Evolutionary conservation across 2,113 vertebrate genomes (phyloP), one percentile per base, ranked within the genome.

Genomic region (Gadus chalcogrammus): DNA sequence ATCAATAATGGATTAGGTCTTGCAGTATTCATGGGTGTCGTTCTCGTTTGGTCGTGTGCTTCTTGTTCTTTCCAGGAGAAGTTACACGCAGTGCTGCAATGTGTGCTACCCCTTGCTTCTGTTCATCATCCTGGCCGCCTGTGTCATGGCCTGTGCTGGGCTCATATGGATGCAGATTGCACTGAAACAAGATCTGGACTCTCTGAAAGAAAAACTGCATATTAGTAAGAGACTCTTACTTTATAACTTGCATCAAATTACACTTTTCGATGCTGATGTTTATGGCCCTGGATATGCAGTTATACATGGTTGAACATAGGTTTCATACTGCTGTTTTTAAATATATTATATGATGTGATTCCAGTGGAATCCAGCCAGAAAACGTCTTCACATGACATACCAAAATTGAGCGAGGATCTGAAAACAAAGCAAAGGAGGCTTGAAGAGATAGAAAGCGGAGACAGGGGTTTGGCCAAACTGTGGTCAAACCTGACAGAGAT

Each of bases 91-190:
- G 80, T 99, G 97, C 91, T 98, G 95, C 92, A 95, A 86, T 59
- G 87, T 98, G 79, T 98, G 97, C 88, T 98, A 95, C 80, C 97
- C 95, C 0, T 80, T 99, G 27, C 98, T 97, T 71, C 91, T 94
- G 0, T 99, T 98, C 81, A 92, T 99, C 80, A 90, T 99, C 68
- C 91, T 99, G 0, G 94, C 93, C 0, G 97, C 97, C 52, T 99
- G 97, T 27, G 94, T 97, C 38, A 93, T 97, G 84, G 94, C 95
- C 0, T 98, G 95, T 15, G 93, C 95, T 60, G 97, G 97, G 74
- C 92, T 99, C 72, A 94, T 98, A 71, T 99, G 97, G 97, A 99
- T 99, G 97, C 97, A 99, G 85, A 93, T 98, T 69, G 95, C 95
- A 20, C 92, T 99, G 68, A 99, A 99, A 84, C 95, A 97, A 72